Base-by-base conservation (phyloP, 2,888 invertebrate species). In the Drosophila eohydei region DNA sequence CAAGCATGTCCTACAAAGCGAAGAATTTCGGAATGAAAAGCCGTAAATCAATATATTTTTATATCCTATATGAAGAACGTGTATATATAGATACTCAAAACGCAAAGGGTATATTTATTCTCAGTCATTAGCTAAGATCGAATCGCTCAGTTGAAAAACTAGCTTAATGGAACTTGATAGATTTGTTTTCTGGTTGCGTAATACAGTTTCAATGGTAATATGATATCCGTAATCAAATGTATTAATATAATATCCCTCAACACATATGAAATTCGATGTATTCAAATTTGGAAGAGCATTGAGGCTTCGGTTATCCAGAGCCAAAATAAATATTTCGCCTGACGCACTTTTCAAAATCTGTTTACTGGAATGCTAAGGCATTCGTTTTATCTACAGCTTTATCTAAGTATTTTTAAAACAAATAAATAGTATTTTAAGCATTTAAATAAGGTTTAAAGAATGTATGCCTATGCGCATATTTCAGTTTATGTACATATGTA, bases 321-420 rank as follows among this genome's bases (percentile, higher is more conserved):
- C 46, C 54, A 8, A 12, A 9, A 2, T 3, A 36, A 36, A 28
- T 40, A 6, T 51, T 36, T 55, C n/a, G 26, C 30, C 62, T 73
- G 70, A 80, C 67, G 67, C 73, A 73, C 11, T 21, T 60, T 16
- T 40, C 38, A 16, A 36, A 50, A 64, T 69, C 58, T 58, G 50
- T 28, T 50, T 55, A 51, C 60, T 76, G 61, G 54, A 34, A 52
- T 55, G 58, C 52, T 58, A 54, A 50, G 38, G 57, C n/a, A 16
- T 46, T 28, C 56, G 58, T 43, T 63, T 81, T 81, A 81, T 81
- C 81, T 79, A 66, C 38, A 34, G n/a, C 41, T 58, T 74, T 81
- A 79, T 79, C 81, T 77, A 70, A 51, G 71, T 67, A 74, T 69
- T 71, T 77, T 52, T 48, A 62, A 64, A 50, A 48, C 66, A 81